phyloP scores from a whole-genome alignment of 2,797 vertebrate genomes.

The Gouania willdenowi region DNA sequence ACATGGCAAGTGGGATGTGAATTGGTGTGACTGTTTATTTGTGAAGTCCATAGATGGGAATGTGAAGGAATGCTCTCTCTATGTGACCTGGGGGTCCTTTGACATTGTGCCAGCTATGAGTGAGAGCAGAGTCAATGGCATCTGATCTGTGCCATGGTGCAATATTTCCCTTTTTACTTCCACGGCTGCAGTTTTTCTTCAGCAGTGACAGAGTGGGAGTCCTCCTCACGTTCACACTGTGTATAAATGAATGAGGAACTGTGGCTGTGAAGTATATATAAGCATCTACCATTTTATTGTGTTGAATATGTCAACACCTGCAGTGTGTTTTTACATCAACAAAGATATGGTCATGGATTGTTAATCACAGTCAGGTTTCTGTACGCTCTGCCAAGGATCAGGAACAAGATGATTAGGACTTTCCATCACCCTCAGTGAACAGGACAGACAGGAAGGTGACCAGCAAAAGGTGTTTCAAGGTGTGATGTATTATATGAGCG shows the following conservation, averaged over 20 bases:
- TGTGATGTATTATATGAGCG: constrained; percentile 42
- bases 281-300: constrained; percentile 38
- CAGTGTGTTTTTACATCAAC: constrained; percentile 38
- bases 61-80: constrained; percentile 58
- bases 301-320: constrained; percentile 37
- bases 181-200: constrained; percentile 46
- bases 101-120: constrained; percentile 57
- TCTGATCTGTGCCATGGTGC: constrained; percentile 60
- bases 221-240: no score
- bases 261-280: constrained; percentile 1
- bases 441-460: constrained; percentile 26
- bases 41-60: constrained; percentile 59
- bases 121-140: constrained; percentile 60
- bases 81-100: constrained; percentile 51
- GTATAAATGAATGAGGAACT: constrained; percentile 18
- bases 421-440: constrained; percentile 30
- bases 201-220: constrained; percentile 14
- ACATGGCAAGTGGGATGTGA: constrained; percentile 53
- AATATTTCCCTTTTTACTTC: constrained; percentile 59
- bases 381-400: constrained; percentile 28
- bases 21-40: constrained; percentile 59
- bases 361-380: constrained; percentile 6
- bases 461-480: constrained; percentile 21
- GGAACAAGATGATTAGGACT: constrained; percentile 50
- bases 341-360: constrained; percentile 25